These are phyloP conservation scores for Rhagonycha lutea DNA, from an alignment of 2,888 invertebrate species.

Conservation along the genomic window DNA sequence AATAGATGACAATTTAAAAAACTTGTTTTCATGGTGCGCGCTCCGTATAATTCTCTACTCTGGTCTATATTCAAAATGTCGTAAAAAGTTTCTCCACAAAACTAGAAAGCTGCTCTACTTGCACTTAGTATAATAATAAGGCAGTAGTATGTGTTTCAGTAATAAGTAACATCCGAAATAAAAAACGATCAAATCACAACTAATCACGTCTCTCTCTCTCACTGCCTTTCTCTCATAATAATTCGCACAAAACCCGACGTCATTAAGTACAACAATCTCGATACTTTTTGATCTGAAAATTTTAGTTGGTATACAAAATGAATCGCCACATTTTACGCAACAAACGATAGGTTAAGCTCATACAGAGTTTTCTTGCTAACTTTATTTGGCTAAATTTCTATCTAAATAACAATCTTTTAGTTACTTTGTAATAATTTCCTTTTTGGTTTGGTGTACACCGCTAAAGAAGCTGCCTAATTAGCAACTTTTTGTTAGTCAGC, in stretches of 20 bases:
- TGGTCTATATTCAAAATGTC: not conserved
- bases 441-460: conserved; percentile 22
- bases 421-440: conserved; percentile 9
- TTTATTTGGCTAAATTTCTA: conserved; percentile 28
- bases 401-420: conserved; percentile 27
- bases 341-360: conserved; percentile 24
- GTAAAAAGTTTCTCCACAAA: not conserved
- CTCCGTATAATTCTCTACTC: not conserved
- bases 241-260: not conserved
- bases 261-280: conserved; percentile 9
- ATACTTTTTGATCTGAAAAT: conserved; percentile 1
- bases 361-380: conserved; percentile 24
- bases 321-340: conserved; percentile 10
- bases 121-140: conserved; percentile 33
- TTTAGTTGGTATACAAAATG: conserved; percentile 12
- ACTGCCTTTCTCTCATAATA: not conserved
- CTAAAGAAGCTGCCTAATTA: conserved; percentile 18
- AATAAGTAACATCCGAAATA: conserved; percentile 16
- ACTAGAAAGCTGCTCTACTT: conserved; percentile 21
- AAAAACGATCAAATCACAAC: conserved; percentile 4
- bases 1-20: not conserved
- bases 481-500: conserved; percentile 3
- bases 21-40: not conserved
- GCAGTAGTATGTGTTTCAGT: conserved; percentile 32
- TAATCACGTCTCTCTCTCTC: not conserved